phyloP scores from a whole-genome alignment of 2,113 vertebrate species.

The Panthera tigris region DNA sequence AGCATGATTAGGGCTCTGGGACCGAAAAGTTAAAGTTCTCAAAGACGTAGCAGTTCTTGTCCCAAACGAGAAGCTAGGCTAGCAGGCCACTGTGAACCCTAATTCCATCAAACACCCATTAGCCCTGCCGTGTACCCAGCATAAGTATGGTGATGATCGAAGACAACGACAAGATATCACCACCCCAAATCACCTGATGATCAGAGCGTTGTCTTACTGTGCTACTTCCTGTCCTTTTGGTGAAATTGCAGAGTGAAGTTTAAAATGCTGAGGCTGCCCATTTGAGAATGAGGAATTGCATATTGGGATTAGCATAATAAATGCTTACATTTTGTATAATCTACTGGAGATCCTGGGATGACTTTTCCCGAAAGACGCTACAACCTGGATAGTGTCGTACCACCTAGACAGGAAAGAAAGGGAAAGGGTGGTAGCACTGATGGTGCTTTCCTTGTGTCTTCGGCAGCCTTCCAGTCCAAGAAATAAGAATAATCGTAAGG shows the following conservation, averaged over 20 bases:
- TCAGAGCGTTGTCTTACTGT: background rate
- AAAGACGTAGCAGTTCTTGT: background rate
- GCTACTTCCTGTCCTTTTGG: background rate
- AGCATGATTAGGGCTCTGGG: background rate
- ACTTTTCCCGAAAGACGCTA: slow-evolving; percentile 3
- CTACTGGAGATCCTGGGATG: background rate
- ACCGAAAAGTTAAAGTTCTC: background rate
- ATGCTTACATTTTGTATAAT: background rate
- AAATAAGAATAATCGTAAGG: slow-evolving; percentile 30
- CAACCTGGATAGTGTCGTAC: background rate
- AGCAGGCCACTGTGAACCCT: background rate
- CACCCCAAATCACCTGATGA: background rate
- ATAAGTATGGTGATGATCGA: background rate
- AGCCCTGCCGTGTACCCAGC: background rate
- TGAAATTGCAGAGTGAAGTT: background rate
- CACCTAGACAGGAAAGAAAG: background rate
- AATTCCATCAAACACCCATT: background rate
- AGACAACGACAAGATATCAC: background rate
- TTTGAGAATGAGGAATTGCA: background rate
- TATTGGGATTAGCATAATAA: background rate
- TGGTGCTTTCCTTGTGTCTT: background rate
- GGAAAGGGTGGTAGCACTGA: background rate
- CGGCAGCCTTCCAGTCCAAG: background rate
- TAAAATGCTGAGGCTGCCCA: background rate
- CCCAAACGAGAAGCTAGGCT: background rate